phyloP scores from a whole-genome alignment of 2,113 vertebrate species.

The Macaca mulatta region DNA sequence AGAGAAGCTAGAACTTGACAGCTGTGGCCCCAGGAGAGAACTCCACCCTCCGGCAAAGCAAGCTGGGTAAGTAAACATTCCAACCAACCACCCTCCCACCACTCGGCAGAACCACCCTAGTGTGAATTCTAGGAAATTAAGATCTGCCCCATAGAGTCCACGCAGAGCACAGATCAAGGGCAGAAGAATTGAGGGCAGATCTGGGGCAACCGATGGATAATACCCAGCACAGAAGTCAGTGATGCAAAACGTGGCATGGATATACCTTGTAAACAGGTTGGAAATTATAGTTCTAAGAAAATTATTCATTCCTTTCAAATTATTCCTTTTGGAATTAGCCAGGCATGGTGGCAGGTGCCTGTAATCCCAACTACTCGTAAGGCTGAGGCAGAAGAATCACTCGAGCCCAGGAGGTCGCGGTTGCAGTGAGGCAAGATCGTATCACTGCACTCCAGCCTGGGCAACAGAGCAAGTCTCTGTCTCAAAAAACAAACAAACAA shows the following conservation, averaged over 20 bases:
- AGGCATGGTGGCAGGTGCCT: too few species aligned
- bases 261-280: not conserved
- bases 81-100: not conserved
- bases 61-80: not conserved
- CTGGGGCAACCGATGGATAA: not conserved
- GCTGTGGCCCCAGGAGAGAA: not conserved
- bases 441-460: too few species aligned
- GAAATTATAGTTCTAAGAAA: not conserved
- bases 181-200: fast-evolving
- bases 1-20: not conserved
- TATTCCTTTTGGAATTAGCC: too few species aligned
- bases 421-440: too few species aligned
- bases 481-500: too few species aligned
- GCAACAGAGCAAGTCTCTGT: too few species aligned
- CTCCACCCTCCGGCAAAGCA: not conserved
- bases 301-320: not conserved
- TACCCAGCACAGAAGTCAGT: not conserved
- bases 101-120: not conserved
- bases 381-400: too few species aligned
- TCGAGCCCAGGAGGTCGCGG: too few species aligned
- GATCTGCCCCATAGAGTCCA: not conserved
- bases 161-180: not conserved
- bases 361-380: too few species aligned
- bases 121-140: not conserved
- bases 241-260: not conserved